Conservation (phyloP, 1,140 invertebrate genomes). For the Holcopasites calliopsidis region DNA sequence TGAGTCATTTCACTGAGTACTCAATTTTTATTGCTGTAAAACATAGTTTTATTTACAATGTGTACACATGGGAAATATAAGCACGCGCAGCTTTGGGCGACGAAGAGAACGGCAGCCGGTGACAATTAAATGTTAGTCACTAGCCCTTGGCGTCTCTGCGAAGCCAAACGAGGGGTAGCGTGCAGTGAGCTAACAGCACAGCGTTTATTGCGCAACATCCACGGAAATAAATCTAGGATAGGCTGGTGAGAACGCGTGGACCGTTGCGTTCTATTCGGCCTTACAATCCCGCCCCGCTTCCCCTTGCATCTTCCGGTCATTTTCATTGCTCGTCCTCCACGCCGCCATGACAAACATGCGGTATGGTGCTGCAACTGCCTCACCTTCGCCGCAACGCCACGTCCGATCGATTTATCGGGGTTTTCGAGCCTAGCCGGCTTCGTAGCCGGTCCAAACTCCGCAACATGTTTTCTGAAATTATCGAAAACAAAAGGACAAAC, state of each 20-base stretch:
- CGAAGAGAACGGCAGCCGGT: background rate
- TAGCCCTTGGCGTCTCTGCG: conserved; percentile 55
- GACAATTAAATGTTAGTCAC: conserved; percentile 48
- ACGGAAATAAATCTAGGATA: conserved; percentile 73
- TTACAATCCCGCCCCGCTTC: conserved; percentile 5
- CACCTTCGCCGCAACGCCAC: conserved; percentile 24
- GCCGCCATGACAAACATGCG: conserved; percentile 60
- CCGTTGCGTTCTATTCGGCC: conserved; percentile 61
- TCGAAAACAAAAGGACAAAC: background rate
- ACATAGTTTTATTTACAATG: too few relatives aligned
- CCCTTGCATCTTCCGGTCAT: conserved; percentile 58
- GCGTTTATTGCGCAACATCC: conserved; percentile 64
- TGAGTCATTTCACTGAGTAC: too few relatives aligned
- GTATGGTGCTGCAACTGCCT: conserved; percentile 25
- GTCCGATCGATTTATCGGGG: conserved; percentile 18
- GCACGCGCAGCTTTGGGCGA: conserved; percentile 1
- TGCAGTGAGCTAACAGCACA: conserved; percentile 31
- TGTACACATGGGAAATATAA: background rate
- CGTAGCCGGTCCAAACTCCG: background rate
- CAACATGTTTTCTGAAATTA: background rate
- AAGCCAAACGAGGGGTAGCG: conserved; percentile 43
- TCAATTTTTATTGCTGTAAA: too few relatives aligned
- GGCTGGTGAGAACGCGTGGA: conserved; percentile 64
- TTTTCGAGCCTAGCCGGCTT: background rate
- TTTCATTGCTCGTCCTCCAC: conserved; percentile 58